Evolutionary conservation across 2,113 vertebrate genomes (phyloP), one percentile per base, ranked within the genome.

Genomic region (Meriones unguiculatus): DNA sequence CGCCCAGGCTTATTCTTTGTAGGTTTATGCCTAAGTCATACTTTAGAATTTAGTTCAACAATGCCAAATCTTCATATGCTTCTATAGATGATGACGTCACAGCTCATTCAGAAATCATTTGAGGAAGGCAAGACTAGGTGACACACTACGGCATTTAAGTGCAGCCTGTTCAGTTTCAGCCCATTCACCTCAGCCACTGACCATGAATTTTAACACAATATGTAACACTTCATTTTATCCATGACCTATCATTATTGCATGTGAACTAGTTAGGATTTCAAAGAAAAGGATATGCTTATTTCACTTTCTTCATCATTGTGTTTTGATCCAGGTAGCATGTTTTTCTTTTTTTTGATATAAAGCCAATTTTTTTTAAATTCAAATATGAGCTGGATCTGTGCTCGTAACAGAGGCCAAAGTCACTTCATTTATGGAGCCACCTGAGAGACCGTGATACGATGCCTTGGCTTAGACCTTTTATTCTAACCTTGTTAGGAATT

Each of bases 321-420:
- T 72, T 54, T 25, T 85, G 46, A 91, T 7, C 11, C 6, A 57
- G 18, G 14, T 87, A 81, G 28, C 17, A 90, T 82, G 30, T 38
- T 92, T 85, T 5, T 69, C 93, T 95, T 80, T 59, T 18, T 92
- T 78, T 72, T n/a, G 85, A 92, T 85, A 87, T 75, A 82, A 57
- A 7, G 72, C 5, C 20, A 35, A 46, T 46, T 46, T 46, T 84
- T 69, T 73, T 92, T 78, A 41, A 35, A n/a, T 38, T 91, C 25
- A 77, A 91, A 95, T 64, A 82, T 41, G 86, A 15, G 35, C 32
- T 80, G 70, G 90, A 76, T 75, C 72, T 89, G 12, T 87, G 82
- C 18, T 94, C 38, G 22, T 78, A 91, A 91, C 67, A 77, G 73
- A 96, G 86, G 28, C 20, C 54, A 87, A 4, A 75, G 38, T 35